Base-by-base conservation (phyloP, 2,888 invertebrate genomes). In the Drosophila tripunctata region DNA sequence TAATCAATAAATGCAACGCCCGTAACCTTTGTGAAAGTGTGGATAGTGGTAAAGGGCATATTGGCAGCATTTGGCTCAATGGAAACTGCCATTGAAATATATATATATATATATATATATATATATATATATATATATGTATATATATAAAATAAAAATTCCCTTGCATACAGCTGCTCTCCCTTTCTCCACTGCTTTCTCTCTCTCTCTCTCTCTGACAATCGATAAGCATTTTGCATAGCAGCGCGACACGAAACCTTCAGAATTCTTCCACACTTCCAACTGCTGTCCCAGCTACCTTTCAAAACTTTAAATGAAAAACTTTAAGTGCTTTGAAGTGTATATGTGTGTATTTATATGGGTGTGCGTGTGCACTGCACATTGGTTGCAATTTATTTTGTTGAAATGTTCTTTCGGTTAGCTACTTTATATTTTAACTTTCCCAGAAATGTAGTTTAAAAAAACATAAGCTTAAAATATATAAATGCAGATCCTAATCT, bases 251-350 rank as follows among this genome's bases (percentile, higher is more conserved):
- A 19, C 7, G n/a, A 7, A 27, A 36, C 8, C 15, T n/a, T 7
- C 7, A 27, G 17, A 5, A 50, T 12, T 12, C 27, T 15, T 27
- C 8, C 10, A 10, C 48, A 24, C 24, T n/a, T 21, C 21, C n/a
- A 6, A 2, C 52, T 17, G 19, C 27, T 22, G 10, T 12, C 8
- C n/a, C 27, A 6, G 30, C 47, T 58, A 62, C 75, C 78, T 67
- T 83, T 69, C 65, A 65, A 71, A 82, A 82, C 84, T 84, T 82
- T 84, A 82, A 82, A 84, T 84, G 77, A 77, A 84, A 81, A 82
- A 82, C 77, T 78, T 81, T 79, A 82, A 81, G 77, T 82, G 81
- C 78, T 63, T n/a, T 12, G 24, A 30, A 22, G 12, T 58, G 47
- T 54, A 54, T 56, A 41, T 21, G 15, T 38, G 5, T 48, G 38